Conservation (phyloP, 2,888 invertebrate species). For the Dexiosoma caninum region DNA sequence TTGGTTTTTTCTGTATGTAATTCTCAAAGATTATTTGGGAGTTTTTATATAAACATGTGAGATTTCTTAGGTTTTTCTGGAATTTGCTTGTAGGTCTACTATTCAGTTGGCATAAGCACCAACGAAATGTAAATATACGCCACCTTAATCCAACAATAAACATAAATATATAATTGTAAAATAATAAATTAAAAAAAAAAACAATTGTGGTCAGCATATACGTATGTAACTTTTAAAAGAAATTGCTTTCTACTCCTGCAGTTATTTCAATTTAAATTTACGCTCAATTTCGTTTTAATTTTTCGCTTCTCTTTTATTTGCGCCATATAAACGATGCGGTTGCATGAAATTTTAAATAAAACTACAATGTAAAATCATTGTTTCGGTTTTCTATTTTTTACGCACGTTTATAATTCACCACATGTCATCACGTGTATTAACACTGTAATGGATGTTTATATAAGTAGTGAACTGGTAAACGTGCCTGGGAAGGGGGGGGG, state of each 20-base stretch:
- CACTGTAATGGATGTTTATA: background rate
- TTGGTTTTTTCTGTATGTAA: too few relatives aligned
- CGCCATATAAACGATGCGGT: background rate
- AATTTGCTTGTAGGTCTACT: too few relatives aligned
- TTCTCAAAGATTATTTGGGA: too few relatives aligned
- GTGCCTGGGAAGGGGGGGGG: too few relatives aligned
- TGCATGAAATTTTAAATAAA: background rate
- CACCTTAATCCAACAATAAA: too few relatives aligned
- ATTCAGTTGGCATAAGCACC: too few relatives aligned
- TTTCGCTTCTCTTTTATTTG: background rate
- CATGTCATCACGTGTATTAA: constrained; percentile 20
- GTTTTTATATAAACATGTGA: too few relatives aligned
- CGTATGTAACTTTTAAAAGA: background rate
- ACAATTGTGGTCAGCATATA: background rate
- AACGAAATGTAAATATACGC: too few relatives aligned
- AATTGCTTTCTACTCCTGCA: background rate
- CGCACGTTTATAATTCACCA: constrained; percentile 12
- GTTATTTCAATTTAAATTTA: background rate
- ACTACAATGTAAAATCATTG: background rate
- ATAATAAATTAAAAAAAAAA: too few relatives aligned
- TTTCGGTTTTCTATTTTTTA: background rate
- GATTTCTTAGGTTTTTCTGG: too few relatives aligned
- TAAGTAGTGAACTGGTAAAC: background rate
- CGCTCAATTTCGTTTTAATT: background rate
- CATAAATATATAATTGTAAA: too few relatives aligned